A percentile compares a stretch with the other conserved stretches of the same genome.
phyloP scores from a whole-genome alignment of 2,797 vertebrate species.

The Selene dorsalis region DNA sequence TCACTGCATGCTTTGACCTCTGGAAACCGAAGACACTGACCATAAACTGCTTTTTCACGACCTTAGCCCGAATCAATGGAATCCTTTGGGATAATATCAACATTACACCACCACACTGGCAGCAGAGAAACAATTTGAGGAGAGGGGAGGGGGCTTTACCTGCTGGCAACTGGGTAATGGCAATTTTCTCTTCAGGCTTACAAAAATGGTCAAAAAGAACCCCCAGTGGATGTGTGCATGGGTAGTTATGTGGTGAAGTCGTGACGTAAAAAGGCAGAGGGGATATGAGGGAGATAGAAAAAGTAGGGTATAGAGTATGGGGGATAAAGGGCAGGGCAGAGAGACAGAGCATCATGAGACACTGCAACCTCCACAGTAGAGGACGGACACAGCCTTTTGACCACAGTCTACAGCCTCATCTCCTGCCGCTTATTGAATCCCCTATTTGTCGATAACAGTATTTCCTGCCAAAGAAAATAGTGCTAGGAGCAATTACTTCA shows the following conservation, averaged over 20 bases:
- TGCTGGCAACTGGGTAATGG: slow-evolving; percentile 68
- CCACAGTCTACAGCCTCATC: slow-evolving; percentile 80
- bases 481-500: slow-evolving; percentile 84
- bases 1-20: slow-evolving; percentile 82
- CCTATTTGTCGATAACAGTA: slow-evolving; percentile 85
- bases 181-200: slow-evolving; percentile 56
- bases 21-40: slow-evolving; percentile 82
- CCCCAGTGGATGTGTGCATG: slow-evolving; percentile 16
- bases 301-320: slow-evolving; percentile 8
- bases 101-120: slow-evolving; percentile 72
- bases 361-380: slow-evolving; percentile 66
- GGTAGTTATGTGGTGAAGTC: slow-evolving; percentile 25
- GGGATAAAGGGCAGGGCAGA: slow-evolving; percentile 42
- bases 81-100: slow-evolving; percentile 81
- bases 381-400: slow-evolving; percentile 79
- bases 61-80: slow-evolving; percentile 73
- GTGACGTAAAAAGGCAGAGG: slow-evolving; percentile 36
- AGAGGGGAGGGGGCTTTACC: slow-evolving; percentile 51
- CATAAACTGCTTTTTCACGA: slow-evolving; percentile 83
- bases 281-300: slow-evolving; percentile 24
- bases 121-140: slow-evolving; percentile 73
- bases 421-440: slow-evolving; percentile 83
- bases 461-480: slow-evolving; percentile 86
- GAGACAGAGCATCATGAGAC: slow-evolving; percentile 61
- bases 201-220: slow-evolving; percentile 63